Evolutionary conservation across 2,888 invertebrate species (phyloP), one percentile per base, ranked within the genome.

Genomic region (Lamellibrachia satsuma): DNA sequence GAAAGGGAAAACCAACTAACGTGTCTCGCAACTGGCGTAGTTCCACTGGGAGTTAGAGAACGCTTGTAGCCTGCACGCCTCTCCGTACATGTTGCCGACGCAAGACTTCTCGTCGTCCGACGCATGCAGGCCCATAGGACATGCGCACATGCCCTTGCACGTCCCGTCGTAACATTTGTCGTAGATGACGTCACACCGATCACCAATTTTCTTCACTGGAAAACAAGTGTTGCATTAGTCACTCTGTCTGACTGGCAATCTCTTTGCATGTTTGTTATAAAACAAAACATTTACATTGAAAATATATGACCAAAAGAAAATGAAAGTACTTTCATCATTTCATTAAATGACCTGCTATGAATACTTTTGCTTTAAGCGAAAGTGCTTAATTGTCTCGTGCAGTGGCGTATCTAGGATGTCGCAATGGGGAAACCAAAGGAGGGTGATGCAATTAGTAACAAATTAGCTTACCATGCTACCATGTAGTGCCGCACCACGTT

Each of bases 141-240:
- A 75, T 75, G 60, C 60, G 60, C 60, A 75, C 60, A 75, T 4
- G 11, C 60, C 60, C 60, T 15, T 15, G 15, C 60, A 75, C 60
- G 15, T 22, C 11, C 60, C 60, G 22, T 75, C 60, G 60, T 75
- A 75, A 75, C 60, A 75, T 15, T 75, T 11, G 60, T 75, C 60
- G 60, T 75, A 75, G 60, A 75, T 75, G 60, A 75, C 60, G 60
- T 75, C 60, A 75, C 60, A 75, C 60, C 60, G 60, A 75, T 75
- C 60, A 22, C 60, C 60, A 75, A 75, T 9, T 75, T 75, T 75
- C 15, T 15, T 75, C 1, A 75, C 60, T 75, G 60, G 4, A 75
- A 75, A 75, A 75, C 60, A 75, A 75, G 60, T 15, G 15, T 15
- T 22, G 60, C 55, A 55, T 7, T 55, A 7, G 55, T 75, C 60